Base-by-base conservation (phyloP, 2,888 invertebrate species). In the Sesamia inferens region DNA sequence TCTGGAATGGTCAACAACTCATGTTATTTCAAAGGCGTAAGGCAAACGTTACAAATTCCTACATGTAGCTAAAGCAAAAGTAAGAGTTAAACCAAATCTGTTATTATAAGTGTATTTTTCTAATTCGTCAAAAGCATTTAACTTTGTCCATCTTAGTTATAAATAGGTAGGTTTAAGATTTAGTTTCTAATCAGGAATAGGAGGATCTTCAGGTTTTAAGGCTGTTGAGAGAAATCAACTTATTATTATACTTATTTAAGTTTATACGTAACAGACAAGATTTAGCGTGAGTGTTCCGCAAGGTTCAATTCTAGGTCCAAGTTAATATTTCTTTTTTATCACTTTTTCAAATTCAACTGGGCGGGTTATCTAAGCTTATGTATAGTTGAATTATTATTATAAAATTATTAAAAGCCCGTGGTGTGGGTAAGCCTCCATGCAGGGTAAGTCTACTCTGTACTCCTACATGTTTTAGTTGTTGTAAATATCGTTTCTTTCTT, bases 91-190 rank as follows among this genome's bases (percentile, higher is more conserved):
- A 44, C 44, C 44, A 44, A 44, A 44, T 0, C 11, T 13, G 13
- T 44, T 48, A 16, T 16, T 16, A 6, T 55, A 24, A 14, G 14
- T 24, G 14, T 24, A 1, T 7, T 57, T 24, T 57, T 16, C 4
- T 61, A 14, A 14, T 62, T 62, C 14, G 39, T 62, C n/a, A 62
- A 14, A 62, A 5, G n/a, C 62, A n/a, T 62, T 62, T 42, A 42
- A n/a, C 0, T 42, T 62, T n/a, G 14, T 42, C 39, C 7, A 39
- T 14, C 61, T 39, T 14, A n/a, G 16, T 10, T 31, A 31, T 31
- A 31, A 16, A 19, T 16, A 31, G 1, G 13, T 61, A 13, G 14
- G 8, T n/a, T 61, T 39, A 14, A 42, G 8, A 13, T n/a, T 4
- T 14, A 5, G 39, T 61, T 39, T 39, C 59, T 39, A 61, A 39